A percentile compares a stretch with the other conserved stretches of the same genome.
These are phyloP conservation scores for Sardinella longiceps DNA, from an alignment of 2,797 vertebrate genomes.

Conservation along the genomic window DNA sequence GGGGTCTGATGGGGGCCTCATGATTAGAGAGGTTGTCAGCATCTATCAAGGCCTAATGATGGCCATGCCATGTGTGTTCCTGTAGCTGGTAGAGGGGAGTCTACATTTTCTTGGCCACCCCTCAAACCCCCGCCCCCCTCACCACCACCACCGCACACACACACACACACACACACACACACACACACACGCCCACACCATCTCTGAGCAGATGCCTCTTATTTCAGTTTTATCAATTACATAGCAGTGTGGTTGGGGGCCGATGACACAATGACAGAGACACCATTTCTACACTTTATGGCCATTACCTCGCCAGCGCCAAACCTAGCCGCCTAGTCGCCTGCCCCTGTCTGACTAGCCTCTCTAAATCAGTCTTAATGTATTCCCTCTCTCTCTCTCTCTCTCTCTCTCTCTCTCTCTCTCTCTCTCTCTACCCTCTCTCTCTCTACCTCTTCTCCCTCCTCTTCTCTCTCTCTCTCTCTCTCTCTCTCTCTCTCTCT, in stretches of 20 bases:
- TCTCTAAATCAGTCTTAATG: slow-evolving; percentile 70
- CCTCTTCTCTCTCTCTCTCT: slow-evolving; percentile 59
- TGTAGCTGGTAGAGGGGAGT: not conserved
- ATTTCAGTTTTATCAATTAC: not conserved
- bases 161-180: too few relatives aligned
- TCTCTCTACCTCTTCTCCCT: slow-evolving; percentile 56
- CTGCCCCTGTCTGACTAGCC: slow-evolving; percentile 63
- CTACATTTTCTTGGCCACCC: not conserved
- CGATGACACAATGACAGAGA: slow-evolving; percentile 1
- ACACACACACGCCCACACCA: too few relatives aligned
- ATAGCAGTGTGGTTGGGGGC: not conserved
- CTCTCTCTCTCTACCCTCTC: slow-evolving; percentile 57
- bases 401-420: slow-evolving; percentile 59
- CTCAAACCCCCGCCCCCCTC: not conserved
- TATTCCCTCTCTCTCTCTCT: slow-evolving; percentile 61
- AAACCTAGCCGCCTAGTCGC: slow-evolving; percentile 28
- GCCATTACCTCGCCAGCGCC: not conserved
- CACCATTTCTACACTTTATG: not conserved
- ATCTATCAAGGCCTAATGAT: not conserved
- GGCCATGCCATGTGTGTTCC: not conserved
- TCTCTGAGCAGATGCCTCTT: not conserved
- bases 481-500: slow-evolving; percentile 60
- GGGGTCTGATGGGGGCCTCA: not conserved
- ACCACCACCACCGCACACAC: too few relatives aligned
- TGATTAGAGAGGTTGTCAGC: not conserved